Percentiles rank a stretch among this genome's conserved stretches.
These are phyloP conservation scores for Pterostichus madidus DNA, from an alignment of 2,888 invertebrate species.

Conservation along the genomic window DNA sequence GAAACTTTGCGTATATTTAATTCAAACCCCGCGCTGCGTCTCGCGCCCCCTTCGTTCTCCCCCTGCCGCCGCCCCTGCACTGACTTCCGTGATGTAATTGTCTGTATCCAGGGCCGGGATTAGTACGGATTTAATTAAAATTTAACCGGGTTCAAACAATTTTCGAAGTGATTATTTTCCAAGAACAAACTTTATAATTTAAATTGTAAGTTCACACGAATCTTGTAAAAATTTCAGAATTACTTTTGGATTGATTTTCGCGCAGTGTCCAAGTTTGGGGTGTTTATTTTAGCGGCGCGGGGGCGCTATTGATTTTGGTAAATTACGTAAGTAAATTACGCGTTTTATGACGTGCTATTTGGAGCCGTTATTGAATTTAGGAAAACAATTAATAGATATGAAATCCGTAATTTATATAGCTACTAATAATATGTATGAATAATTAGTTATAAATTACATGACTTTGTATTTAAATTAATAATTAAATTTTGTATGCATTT, in stretches of 20 bases:
- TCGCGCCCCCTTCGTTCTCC: constrained; percentile 32
- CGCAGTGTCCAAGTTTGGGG: constrained; percentile 13
- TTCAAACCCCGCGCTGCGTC: constrained; percentile 62
- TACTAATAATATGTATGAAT: constrained; percentile 56
- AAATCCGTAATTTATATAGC: constrained; percentile 48
- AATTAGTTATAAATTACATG: constrained; percentile 54
- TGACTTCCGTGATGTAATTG: constrained; percentile 67
- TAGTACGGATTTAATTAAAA: constrained; percentile 67
- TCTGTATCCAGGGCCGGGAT: constrained; percentile 67
- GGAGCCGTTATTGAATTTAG: constrained; percentile 47
- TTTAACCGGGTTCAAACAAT: constrained; percentile 67
- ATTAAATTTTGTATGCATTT: constrained; percentile 58
- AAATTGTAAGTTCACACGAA: constrained; percentile 62
- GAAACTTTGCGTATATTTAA: constrained; percentile 69
- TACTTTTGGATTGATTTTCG: constrained; percentile 38
- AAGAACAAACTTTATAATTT: constrained; percentile 66
- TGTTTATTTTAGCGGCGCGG: constrained; percentile 8
- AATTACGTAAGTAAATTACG: constrained; percentile 39
- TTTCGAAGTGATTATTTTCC: constrained; percentile 66
- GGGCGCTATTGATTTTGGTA: constrained; percentile 20
- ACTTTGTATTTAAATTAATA: constrained; percentile 55
- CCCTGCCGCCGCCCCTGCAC: constrained; percentile 32
- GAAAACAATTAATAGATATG: constrained; percentile 57
- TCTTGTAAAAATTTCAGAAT: constrained; percentile 58
- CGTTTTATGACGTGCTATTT: constrained; percentile 49